A percentile compares a stretch with the other conserved stretches of the same genome.
These are phyloP conservation scores for Galeopterus variegatus DNA, from an alignment of 2,113 vertebrate genomes.

Conservation along the genomic window DNA sequence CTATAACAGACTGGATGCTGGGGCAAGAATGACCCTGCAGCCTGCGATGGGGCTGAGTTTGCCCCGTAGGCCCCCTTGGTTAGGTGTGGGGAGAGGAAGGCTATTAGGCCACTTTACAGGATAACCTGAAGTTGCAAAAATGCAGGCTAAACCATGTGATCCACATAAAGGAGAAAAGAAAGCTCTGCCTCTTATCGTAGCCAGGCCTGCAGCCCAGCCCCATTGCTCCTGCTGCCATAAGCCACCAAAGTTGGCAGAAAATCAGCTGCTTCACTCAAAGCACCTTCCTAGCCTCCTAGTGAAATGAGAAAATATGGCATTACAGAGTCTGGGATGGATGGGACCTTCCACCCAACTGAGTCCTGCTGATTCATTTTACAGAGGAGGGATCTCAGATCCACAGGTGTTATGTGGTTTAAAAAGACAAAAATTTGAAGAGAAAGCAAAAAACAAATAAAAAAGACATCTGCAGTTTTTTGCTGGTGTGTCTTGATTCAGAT, in stretches of 20 bases:
- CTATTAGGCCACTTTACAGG: rapidly evolving
- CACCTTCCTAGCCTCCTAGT: background rate
- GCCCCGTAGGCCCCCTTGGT: rapidly evolving
- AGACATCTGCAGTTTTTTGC: background rate
- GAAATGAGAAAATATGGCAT: background rate
- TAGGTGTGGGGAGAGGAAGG: background rate
- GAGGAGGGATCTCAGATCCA: background rate
- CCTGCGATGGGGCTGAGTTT: background rate
- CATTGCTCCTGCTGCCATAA: background rate
- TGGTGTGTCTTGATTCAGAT: slow-evolving; percentile 7
- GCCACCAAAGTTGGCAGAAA: background rate
- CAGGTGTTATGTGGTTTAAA: background rate
- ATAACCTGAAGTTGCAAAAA: background rate
- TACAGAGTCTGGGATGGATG: background rate
- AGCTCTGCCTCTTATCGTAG: rapidly evolving
- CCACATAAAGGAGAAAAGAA: background rate
- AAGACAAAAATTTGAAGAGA: background rate
- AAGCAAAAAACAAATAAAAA: background rate
- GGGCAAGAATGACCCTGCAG: background rate
- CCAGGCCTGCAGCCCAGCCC: background rate
- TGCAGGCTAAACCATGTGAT: too few species aligned
- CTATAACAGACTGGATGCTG: background rate
- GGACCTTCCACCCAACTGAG: background rate
- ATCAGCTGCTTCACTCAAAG: background rate
- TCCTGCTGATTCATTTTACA: background rate